A percentile compares a stretch with the other conserved stretches of the same genome.
phyloP scores from a whole-genome alignment of 92 coral and sea anemone genomes.

The Chrysogorgia sp. region DNA sequence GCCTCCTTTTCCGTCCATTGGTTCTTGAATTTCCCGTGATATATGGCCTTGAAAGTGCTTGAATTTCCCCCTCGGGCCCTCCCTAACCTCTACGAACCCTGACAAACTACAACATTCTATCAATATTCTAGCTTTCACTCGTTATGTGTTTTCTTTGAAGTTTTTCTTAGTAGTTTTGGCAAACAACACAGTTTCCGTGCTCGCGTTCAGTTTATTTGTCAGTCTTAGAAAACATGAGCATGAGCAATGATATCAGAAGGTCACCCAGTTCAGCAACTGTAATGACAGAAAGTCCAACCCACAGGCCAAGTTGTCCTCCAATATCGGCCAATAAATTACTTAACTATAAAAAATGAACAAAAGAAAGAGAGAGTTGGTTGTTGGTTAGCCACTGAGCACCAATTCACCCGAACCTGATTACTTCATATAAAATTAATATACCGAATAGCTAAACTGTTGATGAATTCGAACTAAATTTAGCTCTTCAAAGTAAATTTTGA shows the following conservation, averaged over 20 bases:
- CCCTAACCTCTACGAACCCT: too few species aligned
- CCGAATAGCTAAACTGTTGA: constrained; percentile 28
- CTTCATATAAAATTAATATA: not conserved
- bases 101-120: too few species aligned
- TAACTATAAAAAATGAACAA: constrained; percentile 42
- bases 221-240: constrained; percentile 6
- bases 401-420: not conserved
- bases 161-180: too few species aligned
- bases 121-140: too few species aligned
- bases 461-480: constrained; percentile 61
- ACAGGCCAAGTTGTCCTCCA: constrained; percentile 83
- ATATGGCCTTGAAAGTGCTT: too few species aligned
- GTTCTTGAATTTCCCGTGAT: too few species aligned
- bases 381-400: not conserved
- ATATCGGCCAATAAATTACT: constrained; percentile 74
- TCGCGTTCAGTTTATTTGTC: too few species aligned
- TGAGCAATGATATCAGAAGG: constrained; percentile 51
- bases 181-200: too few species aligned
- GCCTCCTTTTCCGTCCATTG: too few species aligned
- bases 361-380: not conserved
- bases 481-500: constrained; percentile 76
- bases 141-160: too few species aligned
- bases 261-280: constrained; percentile 74
- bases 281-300: constrained; percentile 84
- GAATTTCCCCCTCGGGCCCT: too few species aligned